Evolutionary conservation across 1,140 invertebrate species (phyloP).

Genomic region (Drosophila punjabiensis): DNA sequence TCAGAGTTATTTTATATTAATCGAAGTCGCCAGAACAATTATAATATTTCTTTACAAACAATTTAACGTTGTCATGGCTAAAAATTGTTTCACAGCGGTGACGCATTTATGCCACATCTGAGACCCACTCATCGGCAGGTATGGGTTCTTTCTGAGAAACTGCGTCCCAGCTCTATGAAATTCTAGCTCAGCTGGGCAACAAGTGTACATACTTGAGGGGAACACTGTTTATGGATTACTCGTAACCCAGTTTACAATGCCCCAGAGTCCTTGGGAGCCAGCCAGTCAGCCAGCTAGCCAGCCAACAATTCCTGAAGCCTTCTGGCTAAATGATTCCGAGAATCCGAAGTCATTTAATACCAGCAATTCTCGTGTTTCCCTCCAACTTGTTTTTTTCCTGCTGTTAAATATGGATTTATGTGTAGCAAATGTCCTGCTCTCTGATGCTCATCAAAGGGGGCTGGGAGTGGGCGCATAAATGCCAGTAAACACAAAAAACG

Average conservation of each 20-base stretch:
- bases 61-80: neutral
- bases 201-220: slow-evolving; percentile 27
- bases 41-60: neutral
- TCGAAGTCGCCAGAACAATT: neutral
- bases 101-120: neutral
- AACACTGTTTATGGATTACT: slow-evolving; percentile 32
- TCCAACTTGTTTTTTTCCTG: slow-evolving; percentile 3
- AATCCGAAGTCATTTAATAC: slow-evolving; percentile 46
- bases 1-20: neutral
- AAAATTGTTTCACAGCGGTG: neutral
- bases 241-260: slow-evolving; percentile 49
- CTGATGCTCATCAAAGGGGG: slow-evolving; percentile 31
- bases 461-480: slow-evolving; percentile 46
- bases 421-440: slow-evolving; percentile 37
- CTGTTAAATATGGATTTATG: slow-evolving; percentile 26
- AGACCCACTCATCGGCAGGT: neutral
- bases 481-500: slow-evolving; percentile 54
- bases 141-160: slow-evolving; percentile 15
- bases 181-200: slow-evolving; percentile 12
- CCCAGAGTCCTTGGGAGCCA: slow-evolving; percentile 23
- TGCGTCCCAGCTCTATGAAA: slow-evolving; percentile 6
- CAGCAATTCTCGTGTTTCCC: slow-evolving; percentile 31
- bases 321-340: slow-evolving; percentile 63
- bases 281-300: neutral
- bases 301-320: slow-evolving; percentile 32